Evolutionary conservation across 2,797 vertebrate genomes (phyloP), one percentile per base, ranked within the genome.

Genomic region (Notoglanidium macrostoma): DNA sequence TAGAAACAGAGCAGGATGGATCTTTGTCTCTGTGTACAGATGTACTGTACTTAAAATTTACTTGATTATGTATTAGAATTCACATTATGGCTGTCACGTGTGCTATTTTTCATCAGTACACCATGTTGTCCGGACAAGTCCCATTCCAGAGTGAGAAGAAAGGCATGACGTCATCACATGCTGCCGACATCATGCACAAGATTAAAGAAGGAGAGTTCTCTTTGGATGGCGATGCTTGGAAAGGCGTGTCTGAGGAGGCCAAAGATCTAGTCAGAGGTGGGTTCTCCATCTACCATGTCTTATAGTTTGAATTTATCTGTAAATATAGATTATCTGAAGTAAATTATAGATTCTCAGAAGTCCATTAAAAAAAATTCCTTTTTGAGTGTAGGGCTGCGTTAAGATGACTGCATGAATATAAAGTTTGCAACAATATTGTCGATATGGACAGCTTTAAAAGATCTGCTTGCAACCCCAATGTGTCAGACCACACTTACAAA

Each of bases 71-170:
- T 51, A n/a, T 82, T 12, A 35, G 21, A 67, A 65, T 83, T 74
- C 12, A 21, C 12, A 23, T 40, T 6, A 5, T 68, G 8, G 51
- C 44, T 40, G 7, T 83, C 11, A 17, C 23, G 2, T 76, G 26
- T 44, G 15, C 0, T 87, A 76, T 2, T 67, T 88, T 86, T 90
- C 55, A 3, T 73, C 91, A 98, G 97, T 98, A 98, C 95, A 98
- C 97, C 92, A 98, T 98, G 96, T 96, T 98, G 87, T 98, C 97
- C 0, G 97, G 97, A 70, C 97, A 97, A 93, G 97, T 98, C 87
- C 97, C 97, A 0, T 98, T 98, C 95, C 97, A 97, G 93, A 96
- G 95, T 40, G 95, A 95, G 83, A 94, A 95, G 90, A 93, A 94
- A 83, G 96, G 97, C 87, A 95, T 97, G 92, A 97, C 97, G 29